Evolutionary conservation across 2,113 vertebrate species (phyloP).

Genomic region (Tragelaphus buxtoni): DNA sequence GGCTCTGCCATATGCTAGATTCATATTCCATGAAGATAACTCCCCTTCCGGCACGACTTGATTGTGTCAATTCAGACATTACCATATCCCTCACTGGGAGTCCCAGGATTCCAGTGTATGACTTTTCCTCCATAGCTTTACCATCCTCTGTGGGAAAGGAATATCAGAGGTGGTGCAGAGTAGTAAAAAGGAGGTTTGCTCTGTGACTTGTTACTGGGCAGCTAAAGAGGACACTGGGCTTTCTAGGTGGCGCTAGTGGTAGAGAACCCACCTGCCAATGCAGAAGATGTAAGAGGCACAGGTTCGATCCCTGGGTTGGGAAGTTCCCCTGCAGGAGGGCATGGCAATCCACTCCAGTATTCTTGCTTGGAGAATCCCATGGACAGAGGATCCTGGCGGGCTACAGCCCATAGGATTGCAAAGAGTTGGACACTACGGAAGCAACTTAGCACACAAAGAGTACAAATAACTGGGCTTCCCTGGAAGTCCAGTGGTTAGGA

Average conservation of each 20-base stretch:
- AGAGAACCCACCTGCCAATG: background rate
- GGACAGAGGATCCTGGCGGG: background rate
- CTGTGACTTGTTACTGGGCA: background rate
- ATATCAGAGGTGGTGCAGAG: background rate
- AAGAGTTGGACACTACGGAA: background rate
- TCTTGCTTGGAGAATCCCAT: background rate
- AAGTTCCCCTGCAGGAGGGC: background rate
- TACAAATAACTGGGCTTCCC: background rate
- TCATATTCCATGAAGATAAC: background rate
- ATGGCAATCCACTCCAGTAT: background rate
- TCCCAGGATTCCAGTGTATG: background rate
- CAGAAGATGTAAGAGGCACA: background rate
- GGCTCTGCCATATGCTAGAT: background rate
- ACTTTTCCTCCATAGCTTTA: background rate
- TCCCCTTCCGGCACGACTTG: background rate
- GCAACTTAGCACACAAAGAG: background rate
- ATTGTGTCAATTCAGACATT: background rate
- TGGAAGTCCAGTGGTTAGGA: background rate
- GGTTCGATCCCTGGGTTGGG: background rate
- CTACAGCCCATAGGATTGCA: background rate
- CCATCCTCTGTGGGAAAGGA: background rate
- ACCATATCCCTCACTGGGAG: background rate
- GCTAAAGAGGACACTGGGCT: background rate
- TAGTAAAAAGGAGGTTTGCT: background rate
- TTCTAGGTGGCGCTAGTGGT: background rate